These are phyloP conservation scores for Atherinomorus stipes DNA, from an alignment of 2,113 vertebrate genomes.

Conservation along the genomic window DNA sequence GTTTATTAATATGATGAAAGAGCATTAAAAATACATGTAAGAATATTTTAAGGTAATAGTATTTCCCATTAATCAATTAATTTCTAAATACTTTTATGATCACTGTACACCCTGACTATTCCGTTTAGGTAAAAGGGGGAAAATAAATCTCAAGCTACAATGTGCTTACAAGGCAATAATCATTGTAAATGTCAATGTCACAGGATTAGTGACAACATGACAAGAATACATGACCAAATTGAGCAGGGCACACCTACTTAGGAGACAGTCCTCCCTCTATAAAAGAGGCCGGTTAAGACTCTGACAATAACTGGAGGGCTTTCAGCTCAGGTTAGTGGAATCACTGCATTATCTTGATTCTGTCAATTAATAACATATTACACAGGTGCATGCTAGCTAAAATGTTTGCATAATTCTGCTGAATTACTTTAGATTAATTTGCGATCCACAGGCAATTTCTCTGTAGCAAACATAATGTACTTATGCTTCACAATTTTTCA, in stretches of 20 bases:
- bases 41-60: neutral
- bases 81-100: neutral
- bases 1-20: neutral
- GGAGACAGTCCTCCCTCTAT: constrained; percentile 60
- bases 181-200: constrained; percentile 66
- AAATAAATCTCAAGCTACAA: constrained; percentile 24
- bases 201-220: constrained; percentile 61
- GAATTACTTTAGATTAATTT: neutral
- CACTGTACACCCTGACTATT: neutral
- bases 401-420: too few species aligned
- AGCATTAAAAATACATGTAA: neutral
- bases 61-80: neutral
- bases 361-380: neutral
- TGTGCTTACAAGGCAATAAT: constrained; percentile 43
- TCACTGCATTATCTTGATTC: neutral
- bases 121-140: neutral
- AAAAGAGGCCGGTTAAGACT: constrained; percentile 54
- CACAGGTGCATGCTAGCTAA: neutral
- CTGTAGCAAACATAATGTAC: neutral
- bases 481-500: constrained; percentile 11
- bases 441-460: neutral
- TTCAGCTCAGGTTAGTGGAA: constrained; percentile 57
- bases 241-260: constrained; percentile 69
- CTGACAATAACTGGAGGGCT: constrained; percentile 53
- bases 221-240: constrained; percentile 75